Evolutionary conservation across 2,113 vertebrate genomes (phyloP), one percentile per base, ranked within the genome.

Genomic region (Lasiurus borealis): DNA sequence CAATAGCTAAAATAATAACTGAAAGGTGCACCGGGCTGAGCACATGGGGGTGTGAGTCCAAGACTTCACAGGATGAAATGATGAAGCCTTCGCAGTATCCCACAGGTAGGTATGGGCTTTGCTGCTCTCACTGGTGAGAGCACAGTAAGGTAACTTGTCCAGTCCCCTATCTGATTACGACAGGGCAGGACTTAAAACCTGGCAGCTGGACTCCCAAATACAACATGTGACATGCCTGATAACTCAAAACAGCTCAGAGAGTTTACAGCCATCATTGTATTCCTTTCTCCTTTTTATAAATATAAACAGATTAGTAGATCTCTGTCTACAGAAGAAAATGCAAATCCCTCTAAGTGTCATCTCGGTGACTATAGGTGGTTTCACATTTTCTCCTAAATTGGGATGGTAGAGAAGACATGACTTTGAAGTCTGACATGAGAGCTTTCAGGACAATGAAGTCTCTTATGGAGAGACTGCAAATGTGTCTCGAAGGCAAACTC

Each of bases 401-500:
- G 12, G 50, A 18, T 8, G 18, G 57, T 19, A 93, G 13, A 66
- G 73, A 48, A 68, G 59, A 62, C 72, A 3, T 82, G 27, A 75
- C 44, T 91, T 27, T 66, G 36, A 44, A 95, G 90, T 48, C 12
- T 52, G 64, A 87, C 73, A 64, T 71, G 27, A 59, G 88, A 85
- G 16, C 1, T 91, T 81, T 57, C 50, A 75, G 78, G 46, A n/a
- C 29, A 88, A 78, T 40, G 64, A 52, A 90, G 25, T 57, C 23
- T 40, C 40, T 40, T 40, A 15, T 5, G 50, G 40, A 77, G 15
- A n/a, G 29, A 13, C 3, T 50, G 66, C 36, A 73, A 82, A 84
- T 83, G 93, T 85, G 88, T 95, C 78, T 72, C 93, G 62, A 95
- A 95, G 40, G 54, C 25, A 68, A 18, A 62, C 57, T 4, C 21